These are phyloP conservation scores for Poecilia velifera DNA, from an alignment of 2,797 vertebrate genomes.

Conservation along the genomic window DNA sequence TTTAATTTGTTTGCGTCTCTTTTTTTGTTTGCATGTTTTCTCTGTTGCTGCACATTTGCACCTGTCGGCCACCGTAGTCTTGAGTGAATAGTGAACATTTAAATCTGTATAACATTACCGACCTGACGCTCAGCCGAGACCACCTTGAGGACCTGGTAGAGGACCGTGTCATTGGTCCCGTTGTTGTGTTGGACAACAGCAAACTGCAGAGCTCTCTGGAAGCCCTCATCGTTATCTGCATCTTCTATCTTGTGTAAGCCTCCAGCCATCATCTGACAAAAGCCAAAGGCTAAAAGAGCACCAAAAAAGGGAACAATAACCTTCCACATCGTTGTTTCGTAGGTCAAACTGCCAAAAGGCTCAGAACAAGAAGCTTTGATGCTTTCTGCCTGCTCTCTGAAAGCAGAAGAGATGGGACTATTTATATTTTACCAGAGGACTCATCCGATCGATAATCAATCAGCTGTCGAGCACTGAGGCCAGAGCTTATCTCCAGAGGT, in stretches of 20 bases:
- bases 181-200: conserved; percentile 8
- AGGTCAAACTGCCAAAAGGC: not conserved
- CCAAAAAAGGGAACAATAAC: not conserved
- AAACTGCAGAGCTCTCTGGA: conserved; percentile 16
- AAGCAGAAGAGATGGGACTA: not conserved
- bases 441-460: not conserved
- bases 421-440: not conserved
- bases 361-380: too few relatives aligned
- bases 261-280: not conserved
- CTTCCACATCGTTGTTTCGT: conserved; percentile 4
- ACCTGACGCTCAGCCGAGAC: conserved; percentile 7
- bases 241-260: not conserved
- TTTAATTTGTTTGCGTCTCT: too few relatives aligned
- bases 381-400: not conserved
- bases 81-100: not conserved
- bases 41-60: too few relatives aligned
- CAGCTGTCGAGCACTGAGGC: not conserved
- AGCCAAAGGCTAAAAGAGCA: not conserved
- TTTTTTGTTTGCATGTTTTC: too few relatives aligned
- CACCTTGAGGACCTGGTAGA: not conserved
- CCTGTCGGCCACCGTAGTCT: too few relatives aligned
- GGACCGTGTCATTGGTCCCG: not conserved
- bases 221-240: not conserved
- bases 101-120: not conserved
- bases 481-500: not conserved